Percentiles rank a stretch among this genome's conserved stretches.
Evolutionary conservation across 1,140 invertebrate genomes (phyloP).

Genomic region (Drosophila bifasciata): DNA sequence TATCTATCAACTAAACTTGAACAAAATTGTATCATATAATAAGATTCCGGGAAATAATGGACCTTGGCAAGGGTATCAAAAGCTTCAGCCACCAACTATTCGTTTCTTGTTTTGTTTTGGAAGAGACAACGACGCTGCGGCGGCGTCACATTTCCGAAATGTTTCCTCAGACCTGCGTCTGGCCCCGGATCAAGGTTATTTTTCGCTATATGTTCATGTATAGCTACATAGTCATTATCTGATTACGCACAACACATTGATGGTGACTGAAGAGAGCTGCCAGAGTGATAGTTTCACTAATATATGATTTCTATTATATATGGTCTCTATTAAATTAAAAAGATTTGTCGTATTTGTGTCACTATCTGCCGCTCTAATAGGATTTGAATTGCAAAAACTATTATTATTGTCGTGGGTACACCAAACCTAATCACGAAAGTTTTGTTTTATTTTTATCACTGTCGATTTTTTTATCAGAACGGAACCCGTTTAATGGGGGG

Average conservation of each 20-base stretch:
- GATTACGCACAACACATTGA: constrained; percentile 9
- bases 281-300: constrained; percentile 43
- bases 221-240: constrained; percentile 29
- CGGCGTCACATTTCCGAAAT: constrained; percentile 48
- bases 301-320: constrained; percentile 19
- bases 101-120: constrained; percentile 43
- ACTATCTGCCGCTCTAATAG: constrained; percentile 11
- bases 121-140: constrained; percentile 32
- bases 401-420: no score
- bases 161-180: constrained; percentile 30
- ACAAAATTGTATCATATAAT: no score
- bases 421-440: no score
- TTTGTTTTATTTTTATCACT: no score
- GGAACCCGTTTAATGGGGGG: no score
- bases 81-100: no score
- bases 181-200: constrained; percentile 49
- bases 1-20: no score
- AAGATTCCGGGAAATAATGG: no score
- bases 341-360: constrained; percentile 14
- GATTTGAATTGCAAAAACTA: no score
- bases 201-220: constrained; percentile 6
- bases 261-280: constrained; percentile 8
- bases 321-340: constrained; percentile 9
- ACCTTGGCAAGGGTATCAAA: no score
- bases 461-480: no score